Evolutionary conservation across 2,888 invertebrate genomes (phyloP), one percentile per base, ranked within the genome.

Genomic region (Lasioglossum villosulum): DNA sequence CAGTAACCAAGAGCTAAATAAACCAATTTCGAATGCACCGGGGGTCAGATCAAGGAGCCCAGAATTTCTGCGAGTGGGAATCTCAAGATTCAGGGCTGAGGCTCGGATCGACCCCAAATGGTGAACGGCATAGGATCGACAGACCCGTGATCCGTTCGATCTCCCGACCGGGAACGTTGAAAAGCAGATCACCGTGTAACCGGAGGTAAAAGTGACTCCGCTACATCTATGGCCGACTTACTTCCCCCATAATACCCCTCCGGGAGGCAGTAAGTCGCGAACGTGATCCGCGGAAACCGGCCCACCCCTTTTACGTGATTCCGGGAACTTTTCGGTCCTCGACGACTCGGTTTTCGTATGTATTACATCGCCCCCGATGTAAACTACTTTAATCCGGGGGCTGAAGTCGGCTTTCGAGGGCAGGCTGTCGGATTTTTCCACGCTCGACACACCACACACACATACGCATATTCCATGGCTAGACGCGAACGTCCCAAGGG

Each of bases 201-300:
- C 59, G 59, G 45, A 39, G n/a, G 73, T 74, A 72, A 83, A 87
- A 80, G 77, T 74, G 77, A 74, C 70, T 37, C 74, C 56, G 63
- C 59, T 52, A 63, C 77, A 79, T 75, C 79, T 77, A 86, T 81
- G 79, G 71, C 59, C 75, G 76, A 82, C 80, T 76, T 76, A 68
- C 75, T 77, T 70, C 42, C 71, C 63, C 86, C 83, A 75, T 89
- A 89, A 86, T 86, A 89, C 78, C 79, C 74, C 72, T 70, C 19
- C 70, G 71, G 86, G 80, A 84, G 82, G 87, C 87, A 86, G 90
- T 88, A 88, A 89, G 88, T 89, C 85, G 86, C 85, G 90, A 87
- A 91, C 91, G 91, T 91, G 91, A 91, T 91, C 90, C 87, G 83
- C 87, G 89, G 86, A 82, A 86, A 82, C 76, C 78, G 66, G 42